Base-by-base conservation (phyloP, 2,797 vertebrate genomes). In the Pelodytes ibericus region DNA sequence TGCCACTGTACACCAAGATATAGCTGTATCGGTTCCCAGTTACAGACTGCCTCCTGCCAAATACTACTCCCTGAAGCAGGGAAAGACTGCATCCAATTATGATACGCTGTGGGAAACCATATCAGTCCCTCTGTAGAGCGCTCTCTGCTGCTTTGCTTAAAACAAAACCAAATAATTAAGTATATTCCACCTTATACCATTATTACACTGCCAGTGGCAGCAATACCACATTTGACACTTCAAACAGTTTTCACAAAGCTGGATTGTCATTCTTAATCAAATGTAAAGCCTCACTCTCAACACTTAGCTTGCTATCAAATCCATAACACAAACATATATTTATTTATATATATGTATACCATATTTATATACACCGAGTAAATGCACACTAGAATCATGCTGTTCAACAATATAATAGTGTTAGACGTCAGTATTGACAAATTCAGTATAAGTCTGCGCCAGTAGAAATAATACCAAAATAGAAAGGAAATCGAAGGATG, bases 21-120 rank as follows among this genome's bases (percentile, higher is more conserved):
- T 51, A 68, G 64, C 58, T 70, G 57, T 70, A 63, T 69, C 31
- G 53, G 3, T 62, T 75, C 22, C 64, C 64, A 61, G 65, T 61
- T 61, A 61, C 57, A 49, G 63, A 36, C 29, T 49, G 58, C 15
- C 30, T 7, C 9, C 65, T 62, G 74, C 65, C 65, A 69, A 75
- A 63, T 36, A 24, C 47, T 29, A 56, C 58, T 70, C 66, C 66
- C 65, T 63, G 30, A 76, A 69, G 73, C 65, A 56, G 39, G 66
- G 44, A 76, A 76, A 30, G 57, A 53, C 57, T 70, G 74, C 25
- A 63, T 76, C 66, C 66, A 76, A 76, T 70, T 76, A 76, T 76
- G 58, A 30, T 70, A 56, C 58, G 53, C 47, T 59, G 63, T 58
- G 27, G 72, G 63, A 74, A 74, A 64, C 51, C n/a, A 24, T 53